Conservation (phyloP, 2,888 invertebrate species). For the Julus scandinavius region DNA sequence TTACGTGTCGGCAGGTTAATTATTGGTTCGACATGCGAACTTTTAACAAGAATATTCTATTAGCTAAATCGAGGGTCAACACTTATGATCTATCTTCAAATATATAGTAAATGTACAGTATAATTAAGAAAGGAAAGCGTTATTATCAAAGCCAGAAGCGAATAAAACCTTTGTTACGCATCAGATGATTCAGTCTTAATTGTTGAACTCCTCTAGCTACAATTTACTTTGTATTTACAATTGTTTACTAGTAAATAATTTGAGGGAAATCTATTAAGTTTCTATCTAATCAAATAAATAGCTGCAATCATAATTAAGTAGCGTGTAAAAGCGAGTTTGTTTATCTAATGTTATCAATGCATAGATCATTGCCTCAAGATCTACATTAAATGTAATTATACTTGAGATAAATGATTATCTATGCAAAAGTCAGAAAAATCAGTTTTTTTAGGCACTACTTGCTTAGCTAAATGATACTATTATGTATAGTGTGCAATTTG, state of each 20-base stretch:
- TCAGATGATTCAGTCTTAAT: background rate
- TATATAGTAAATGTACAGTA: too few relatives aligned
- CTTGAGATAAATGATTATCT: background rate
- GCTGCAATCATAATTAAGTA: background rate
- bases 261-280: slow-evolving; percentile 2
- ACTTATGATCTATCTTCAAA: too few relatives aligned
- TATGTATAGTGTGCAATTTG: too few relatives aligned
- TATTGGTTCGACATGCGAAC: too few relatives aligned
- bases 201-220: background rate
- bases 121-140: too few relatives aligned
- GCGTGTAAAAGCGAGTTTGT: slow-evolving; percentile 1
- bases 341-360: background rate
- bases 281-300: slow-evolving; percentile 18
- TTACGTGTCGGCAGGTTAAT: too few relatives aligned
- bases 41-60: too few relatives aligned
- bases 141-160: too few relatives aligned
- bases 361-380: slow-evolving; percentile 15
- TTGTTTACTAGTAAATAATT: background rate
- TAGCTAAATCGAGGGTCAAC: too few relatives aligned
- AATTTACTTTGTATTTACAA: background rate
- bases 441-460: background rate
- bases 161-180: too few relatives aligned
- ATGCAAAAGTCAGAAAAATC: background rate
- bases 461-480: background rate
- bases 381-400: background rate